Conservation (phyloP, 1,140 invertebrate genomes). For the Lerema accius region DNA sequence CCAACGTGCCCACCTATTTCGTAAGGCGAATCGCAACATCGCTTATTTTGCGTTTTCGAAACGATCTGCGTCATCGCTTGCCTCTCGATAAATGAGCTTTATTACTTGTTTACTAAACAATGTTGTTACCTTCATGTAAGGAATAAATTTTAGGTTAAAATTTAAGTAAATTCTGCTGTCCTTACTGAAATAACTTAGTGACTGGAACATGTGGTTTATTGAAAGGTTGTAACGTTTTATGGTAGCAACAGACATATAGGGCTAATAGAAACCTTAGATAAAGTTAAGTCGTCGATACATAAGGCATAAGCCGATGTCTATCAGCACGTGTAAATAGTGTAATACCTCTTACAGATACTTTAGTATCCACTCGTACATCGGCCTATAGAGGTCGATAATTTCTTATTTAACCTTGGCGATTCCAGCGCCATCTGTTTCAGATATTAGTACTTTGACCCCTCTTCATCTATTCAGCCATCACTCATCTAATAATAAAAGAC, state of each 20-base stretch:
- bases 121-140: neutral
- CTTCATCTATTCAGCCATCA: neutral
- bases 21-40: conserved; percentile 78
- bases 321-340: conserved; percentile 15
- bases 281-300: conserved; percentile 24
- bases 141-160: too few relatives aligned
- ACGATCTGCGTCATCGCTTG: conserved; percentile 71
- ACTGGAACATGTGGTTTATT: neutral
- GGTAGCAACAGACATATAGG: neutral
- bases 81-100: conserved; percentile 23
- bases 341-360: conserved; percentile 4
- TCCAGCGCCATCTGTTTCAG: too few relatives aligned
- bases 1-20: conserved; percentile 65
- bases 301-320: neutral
- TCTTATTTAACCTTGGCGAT: too few relatives aligned
- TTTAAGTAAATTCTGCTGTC: too few relatives aligned
- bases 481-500: neutral
- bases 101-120: neutral
- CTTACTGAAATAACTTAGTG: neutral
- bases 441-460: neutral
- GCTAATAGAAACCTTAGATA: conserved; percentile 15
- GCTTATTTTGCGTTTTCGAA: conserved; percentile 80
- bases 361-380: neutral
- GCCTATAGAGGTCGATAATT: neutral
- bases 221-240: neutral